phyloP scores from a whole-genome alignment of 2,888 invertebrate genomes.

The Drosophila falleni region DNA sequence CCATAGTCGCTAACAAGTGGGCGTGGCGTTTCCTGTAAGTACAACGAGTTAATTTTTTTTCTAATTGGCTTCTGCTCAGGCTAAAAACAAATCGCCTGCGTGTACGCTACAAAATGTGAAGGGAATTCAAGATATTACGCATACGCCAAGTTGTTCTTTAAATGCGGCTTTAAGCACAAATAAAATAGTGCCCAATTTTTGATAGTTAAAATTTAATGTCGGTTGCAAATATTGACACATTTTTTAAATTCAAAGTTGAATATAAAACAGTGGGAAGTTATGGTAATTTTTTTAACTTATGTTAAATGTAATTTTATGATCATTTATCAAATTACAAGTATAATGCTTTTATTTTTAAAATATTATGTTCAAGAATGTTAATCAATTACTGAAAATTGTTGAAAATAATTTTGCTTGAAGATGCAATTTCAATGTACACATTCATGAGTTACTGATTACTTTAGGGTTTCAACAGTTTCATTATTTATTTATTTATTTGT shows the following conservation, averaged over 20 bases:
- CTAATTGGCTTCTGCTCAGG: conserved; percentile 32
- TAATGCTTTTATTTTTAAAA: no score
- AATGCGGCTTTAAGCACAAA: neutral
- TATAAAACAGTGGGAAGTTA: no score
- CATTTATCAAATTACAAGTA: no score
- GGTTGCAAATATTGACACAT: neutral
- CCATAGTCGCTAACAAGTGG: conserved; percentile 1
- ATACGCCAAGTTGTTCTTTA: neutral
- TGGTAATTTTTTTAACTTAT: no score
- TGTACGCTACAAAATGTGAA: conserved; percentile 10
- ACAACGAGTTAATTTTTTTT: conserved; percentile 39
- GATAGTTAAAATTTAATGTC: neutral
- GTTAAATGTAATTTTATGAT: no score
- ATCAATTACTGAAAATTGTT: no score
- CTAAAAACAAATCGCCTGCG: conserved; percentile 2
- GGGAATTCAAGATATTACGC: conserved; percentile 2
- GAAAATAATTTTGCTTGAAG: no score
- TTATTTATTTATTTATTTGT: no score
- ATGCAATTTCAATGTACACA: no score
- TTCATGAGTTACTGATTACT: no score
- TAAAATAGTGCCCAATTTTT: neutral
- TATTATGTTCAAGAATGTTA: no score
- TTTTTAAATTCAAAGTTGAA: neutral
- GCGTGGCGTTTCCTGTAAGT: conserved; percentile 22
- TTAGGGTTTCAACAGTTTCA: no score